Percentiles rank a stretch among this genome's conserved stretches.
Conservation (phyloP, 2,113 vertebrate genomes). For the Phycodurus eques region DNA sequence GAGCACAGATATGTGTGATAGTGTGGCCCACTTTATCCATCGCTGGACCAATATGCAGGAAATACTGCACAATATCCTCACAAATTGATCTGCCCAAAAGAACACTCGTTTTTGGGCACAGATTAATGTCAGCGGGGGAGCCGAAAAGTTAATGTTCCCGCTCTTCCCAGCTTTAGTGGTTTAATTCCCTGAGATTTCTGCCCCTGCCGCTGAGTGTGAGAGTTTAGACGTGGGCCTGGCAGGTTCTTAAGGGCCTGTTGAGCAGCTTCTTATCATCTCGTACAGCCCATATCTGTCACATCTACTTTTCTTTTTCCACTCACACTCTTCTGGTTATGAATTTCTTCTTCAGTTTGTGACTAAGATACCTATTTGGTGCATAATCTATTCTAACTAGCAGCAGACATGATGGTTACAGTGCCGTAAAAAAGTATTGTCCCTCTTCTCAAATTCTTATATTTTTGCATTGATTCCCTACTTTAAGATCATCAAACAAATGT, state of each 20-base stretch:
- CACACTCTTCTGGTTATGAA: background rate
- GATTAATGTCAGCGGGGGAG: constrained; percentile 18
- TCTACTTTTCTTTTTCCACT: constrained; percentile 5
- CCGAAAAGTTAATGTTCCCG: constrained; percentile 24
- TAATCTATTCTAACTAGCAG: no score
- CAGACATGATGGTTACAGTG: no score
- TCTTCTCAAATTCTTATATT: no score
- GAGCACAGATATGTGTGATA: constrained; percentile 19
- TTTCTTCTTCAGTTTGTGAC: background rate
- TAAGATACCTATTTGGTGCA: background rate
- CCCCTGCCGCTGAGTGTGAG: constrained; percentile 39
- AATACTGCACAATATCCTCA: background rate
- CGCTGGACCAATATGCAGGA: background rate
- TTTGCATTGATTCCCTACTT: no score
- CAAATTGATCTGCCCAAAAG: constrained; percentile 10
- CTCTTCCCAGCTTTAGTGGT: constrained; percentile 31
- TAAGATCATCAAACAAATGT: no score
- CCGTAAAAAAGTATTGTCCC: no score
- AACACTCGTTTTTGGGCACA: constrained; percentile 10
- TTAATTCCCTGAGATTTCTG: constrained; percentile 52
- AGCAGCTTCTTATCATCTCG: constrained; percentile 44
- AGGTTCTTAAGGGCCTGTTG: constrained; percentile 48
- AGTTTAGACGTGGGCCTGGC: constrained; percentile 49
- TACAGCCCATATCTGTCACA: constrained; percentile 21
- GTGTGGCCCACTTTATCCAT: background rate